Percentiles rank a stretch among this genome's conserved stretches.
These are phyloP conservation scores for Candidula unifasciata DNA, from an alignment of 2,888 invertebrate species.

Conservation along the genomic window DNA sequence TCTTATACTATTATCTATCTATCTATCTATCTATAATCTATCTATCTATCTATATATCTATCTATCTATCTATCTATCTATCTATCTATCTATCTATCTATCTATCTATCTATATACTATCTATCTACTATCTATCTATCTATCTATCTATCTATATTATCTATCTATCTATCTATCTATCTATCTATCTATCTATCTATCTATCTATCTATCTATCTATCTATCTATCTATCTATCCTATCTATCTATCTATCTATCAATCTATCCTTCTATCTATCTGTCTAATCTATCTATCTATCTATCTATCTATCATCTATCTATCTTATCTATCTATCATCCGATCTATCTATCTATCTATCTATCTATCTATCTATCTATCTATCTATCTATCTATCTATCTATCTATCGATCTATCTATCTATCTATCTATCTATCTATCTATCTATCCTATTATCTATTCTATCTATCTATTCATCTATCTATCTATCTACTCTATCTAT, in stretches of 20 bases:
- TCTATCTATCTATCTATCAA: too few relatives aligned
- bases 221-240: slow-evolving; percentile 5
- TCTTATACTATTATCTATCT: background rate
- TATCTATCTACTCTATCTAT: too few relatives aligned
- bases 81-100: slow-evolving; percentile 1
- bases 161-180: slow-evolving; percentile 14
- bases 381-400: too few relatives aligned
- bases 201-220: background rate
- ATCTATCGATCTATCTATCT: too few relatives aligned
- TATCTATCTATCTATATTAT: slow-evolving; percentile 8
- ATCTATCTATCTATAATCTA: background rate
- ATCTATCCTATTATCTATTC: background rate
- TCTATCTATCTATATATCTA: background rate
- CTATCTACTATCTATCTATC: slow-evolving; percentile 7
- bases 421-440: slow-evolving; percentile 1
- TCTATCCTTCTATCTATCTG: too few relatives aligned
- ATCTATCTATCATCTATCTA: background rate
- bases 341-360: too few relatives aligned
- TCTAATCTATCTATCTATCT: background rate
- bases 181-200: background rate
- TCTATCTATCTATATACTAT: background rate
- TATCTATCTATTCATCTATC: background rate
- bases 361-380: too few relatives aligned
- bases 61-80: background rate
- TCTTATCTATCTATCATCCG: background rate